phyloP scores from a whole-genome alignment of 2,888 invertebrate species.

The Apotomis betuletana region DNA sequence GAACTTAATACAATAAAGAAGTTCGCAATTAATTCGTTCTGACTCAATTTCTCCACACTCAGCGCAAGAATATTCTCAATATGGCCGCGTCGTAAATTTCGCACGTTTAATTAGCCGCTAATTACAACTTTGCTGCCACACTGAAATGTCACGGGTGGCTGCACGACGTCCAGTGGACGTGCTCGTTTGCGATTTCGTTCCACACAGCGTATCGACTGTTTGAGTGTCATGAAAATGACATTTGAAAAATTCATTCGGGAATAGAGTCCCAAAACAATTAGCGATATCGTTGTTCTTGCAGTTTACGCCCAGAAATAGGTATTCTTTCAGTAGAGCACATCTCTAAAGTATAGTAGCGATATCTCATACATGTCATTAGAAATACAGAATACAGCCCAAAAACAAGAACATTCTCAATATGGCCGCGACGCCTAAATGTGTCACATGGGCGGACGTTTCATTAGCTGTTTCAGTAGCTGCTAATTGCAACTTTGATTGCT shows the following conservation, averaged over 20 bases:
- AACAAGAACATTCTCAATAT: conserved; percentile 29
- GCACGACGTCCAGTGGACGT: conserved; percentile 23
- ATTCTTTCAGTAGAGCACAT: too few relatives aligned
- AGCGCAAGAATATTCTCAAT: conserved; percentile 5
- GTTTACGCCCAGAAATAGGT: too few relatives aligned
- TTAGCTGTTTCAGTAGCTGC: conserved; percentile 80
- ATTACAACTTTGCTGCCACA: conserved; percentile 76
- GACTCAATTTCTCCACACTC: conserved; percentile 30
- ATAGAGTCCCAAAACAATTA: too few relatives aligned
- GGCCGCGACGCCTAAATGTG: conserved; percentile 59
- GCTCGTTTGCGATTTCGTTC: conserved; percentile 25
- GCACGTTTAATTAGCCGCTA: conserved; percentile 78
- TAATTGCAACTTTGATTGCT: conserved; percentile 81
- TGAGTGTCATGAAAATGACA: conserved; percentile 19
- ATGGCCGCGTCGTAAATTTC: conserved; percentile 58
- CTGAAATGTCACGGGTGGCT: conserved; percentile 57
- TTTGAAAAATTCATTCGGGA: not conserved
- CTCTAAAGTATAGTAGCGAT: too few relatives aligned
- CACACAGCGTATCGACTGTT: conserved; percentile 22
- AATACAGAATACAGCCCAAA: too few relatives aligned
- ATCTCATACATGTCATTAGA: too few relatives aligned
- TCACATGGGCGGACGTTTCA: conserved; percentile 76
- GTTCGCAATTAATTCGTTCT: conserved; percentile 3
- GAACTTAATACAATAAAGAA: conserved; percentile 36
- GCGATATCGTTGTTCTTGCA: too few relatives aligned